Evolutionary conservation across 2,797 vertebrate genomes (phyloP).

Genomic region (Leptatherina wallacei): DNA sequence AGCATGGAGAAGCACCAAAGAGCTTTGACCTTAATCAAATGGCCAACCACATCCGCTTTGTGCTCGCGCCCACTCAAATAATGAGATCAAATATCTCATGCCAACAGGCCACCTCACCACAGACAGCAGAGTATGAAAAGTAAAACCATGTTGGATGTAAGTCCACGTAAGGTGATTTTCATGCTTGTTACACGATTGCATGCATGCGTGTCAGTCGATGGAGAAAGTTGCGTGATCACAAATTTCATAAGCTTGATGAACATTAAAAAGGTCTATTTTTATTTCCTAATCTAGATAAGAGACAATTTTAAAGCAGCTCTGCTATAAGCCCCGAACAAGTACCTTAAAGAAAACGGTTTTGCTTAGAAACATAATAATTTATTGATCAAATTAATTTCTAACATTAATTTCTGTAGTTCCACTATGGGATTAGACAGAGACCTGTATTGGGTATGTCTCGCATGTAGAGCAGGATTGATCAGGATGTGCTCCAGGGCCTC

Average conservation of each 20-base stretch:
- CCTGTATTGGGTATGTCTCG: neutral
- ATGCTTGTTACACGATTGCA: constrained; percentile 13
- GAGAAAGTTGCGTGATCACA: constrained; percentile 13
- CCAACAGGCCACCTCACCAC: constrained; percentile 19
- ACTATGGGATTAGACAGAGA: neutral
- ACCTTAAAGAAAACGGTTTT: neutral
- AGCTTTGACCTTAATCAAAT: constrained; percentile 78
- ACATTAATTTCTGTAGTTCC: neutral
- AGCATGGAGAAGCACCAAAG: constrained; percentile 40
- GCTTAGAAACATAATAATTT: neutral
- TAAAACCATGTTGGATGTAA: constrained; percentile 25
- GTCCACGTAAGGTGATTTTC: constrained; percentile 26
- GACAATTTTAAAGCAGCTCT: neutral
- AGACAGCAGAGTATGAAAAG: constrained; percentile 28
- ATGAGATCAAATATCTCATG: constrained; percentile 53
- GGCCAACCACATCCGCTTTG: constrained; percentile 60
- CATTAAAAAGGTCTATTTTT: neutral
- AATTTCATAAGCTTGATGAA: constrained; percentile 21
- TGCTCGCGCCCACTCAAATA: constrained; percentile 58
- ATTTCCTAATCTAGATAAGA: neutral
- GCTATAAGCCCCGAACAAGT: neutral
- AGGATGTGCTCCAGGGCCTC: neutral
- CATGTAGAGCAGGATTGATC: neutral
- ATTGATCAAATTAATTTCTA: neutral
- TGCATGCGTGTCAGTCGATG: neutral